These are phyloP conservation scores for Drosophila subsilvestris DNA, from an alignment of 2,888 invertebrate genomes.

Conservation along the genomic window DNA sequence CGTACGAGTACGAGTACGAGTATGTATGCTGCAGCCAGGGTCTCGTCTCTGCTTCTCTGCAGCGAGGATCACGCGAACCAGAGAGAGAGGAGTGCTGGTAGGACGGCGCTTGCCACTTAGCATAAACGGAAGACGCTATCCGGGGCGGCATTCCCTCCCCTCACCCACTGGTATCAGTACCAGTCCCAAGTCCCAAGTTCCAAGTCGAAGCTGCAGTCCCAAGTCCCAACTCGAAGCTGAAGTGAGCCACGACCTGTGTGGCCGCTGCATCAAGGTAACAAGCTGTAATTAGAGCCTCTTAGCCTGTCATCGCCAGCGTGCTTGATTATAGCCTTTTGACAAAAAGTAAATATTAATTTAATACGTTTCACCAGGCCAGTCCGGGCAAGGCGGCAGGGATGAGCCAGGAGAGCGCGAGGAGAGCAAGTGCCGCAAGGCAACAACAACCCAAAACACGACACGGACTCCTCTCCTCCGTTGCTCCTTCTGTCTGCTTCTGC, in stretches of 20 bases:
- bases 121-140: conserved; percentile 61
- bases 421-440: conserved; percentile 27
- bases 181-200: conserved; percentile 7
- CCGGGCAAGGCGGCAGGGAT: conserved; percentile 30
- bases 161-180: background rate
- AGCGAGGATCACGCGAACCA: conserved; percentile 24
- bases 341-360: conserved; percentile 84
- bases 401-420: background rate
- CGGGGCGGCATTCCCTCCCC: background rate
- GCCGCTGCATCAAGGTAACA: conserved; percentile 80
- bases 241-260: conserved; percentile 78
- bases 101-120: conserved; percentile 74
- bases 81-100: conserved; percentile 9
- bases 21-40: conserved; percentile 12
- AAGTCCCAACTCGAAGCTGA: conserved; percentile 45
- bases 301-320: conserved; percentile 84
- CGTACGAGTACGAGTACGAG: no score
- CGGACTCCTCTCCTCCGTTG: conserved; percentile 6
- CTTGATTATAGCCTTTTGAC: conserved; percentile 83
- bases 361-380: conserved; percentile 71
- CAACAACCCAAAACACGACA: background rate
- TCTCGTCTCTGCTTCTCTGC: conserved; percentile 1
- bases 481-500: no score
- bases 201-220: conserved; percentile 15
- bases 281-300: conserved; percentile 84